phyloP scores from a whole-genome alignment of 2,888 invertebrate species.

The Tetropium fuscum region DNA sequence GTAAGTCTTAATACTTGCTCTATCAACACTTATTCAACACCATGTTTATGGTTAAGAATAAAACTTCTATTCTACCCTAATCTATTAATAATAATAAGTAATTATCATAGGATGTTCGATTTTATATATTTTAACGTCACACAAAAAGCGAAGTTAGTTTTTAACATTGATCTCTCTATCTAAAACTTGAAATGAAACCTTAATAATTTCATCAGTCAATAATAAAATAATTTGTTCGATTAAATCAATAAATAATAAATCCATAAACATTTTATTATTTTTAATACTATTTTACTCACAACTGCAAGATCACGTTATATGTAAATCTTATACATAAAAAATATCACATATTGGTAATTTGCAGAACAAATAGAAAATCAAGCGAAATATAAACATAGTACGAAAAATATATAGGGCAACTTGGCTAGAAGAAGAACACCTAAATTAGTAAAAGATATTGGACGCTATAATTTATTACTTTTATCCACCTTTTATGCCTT shows the following conservation, averaged over 20 bases:
- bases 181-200: constrained; percentile 16
- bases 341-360: constrained; percentile 32
- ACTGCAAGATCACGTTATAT: constrained; percentile 43
- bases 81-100: constrained; percentile 21
- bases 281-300: constrained; percentile 40
- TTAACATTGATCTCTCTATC: constrained; percentile 25
- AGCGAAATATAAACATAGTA: not conserved
- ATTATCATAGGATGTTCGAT: constrained; percentile 19
- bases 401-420: not conserved
- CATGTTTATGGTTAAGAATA: constrained; percentile 36
- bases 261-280: constrained; percentile 14
- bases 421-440: constrained; percentile 20
- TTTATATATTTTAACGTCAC: constrained; percentile 19
- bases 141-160: constrained; percentile 22
- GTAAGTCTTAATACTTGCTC: constrained; percentile 37
- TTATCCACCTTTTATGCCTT: not conserved
- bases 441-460: constrained; percentile 19
- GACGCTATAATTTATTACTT: constrained; percentile 9
- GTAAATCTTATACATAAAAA: constrained; percentile 35
- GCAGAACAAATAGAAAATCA: constrained; percentile 1
- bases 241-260: constrained; percentile 16
- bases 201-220: constrained; percentile 12
- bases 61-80: constrained; percentile 40
- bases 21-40: constrained; percentile 37
- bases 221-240: constrained; percentile 23